Base-by-base conservation (phyloP, 2,113 vertebrate genomes). In the Athene noctua region DNA sequence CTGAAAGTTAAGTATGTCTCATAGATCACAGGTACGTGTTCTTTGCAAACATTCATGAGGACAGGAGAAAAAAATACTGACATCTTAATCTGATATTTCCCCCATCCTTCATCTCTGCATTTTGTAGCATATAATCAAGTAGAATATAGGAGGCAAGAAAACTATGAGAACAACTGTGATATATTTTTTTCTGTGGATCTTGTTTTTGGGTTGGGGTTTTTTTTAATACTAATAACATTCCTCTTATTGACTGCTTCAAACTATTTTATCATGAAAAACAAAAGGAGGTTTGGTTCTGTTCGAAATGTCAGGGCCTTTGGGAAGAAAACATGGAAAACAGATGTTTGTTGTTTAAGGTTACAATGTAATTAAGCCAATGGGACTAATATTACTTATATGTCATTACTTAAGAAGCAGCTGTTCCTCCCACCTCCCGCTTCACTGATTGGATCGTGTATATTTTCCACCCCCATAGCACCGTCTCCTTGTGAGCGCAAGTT, bases 311-410 rank as follows among this genome's bases (percentile, higher is more conserved):
- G 61, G 82, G 75, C 65, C 71, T 93, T 80, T 83, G 86, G 94
- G 96, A 96, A 86, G 65, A 86, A 87, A 93, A 90, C 44, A 71
- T 10, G 34, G 79, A 83, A 96, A 96, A 91, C 92, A 97, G 95
- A 94, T 97, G 95, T 94, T 97, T 97, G 83, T 96, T 94, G 68
- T 92, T 97, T 78, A 96, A 94, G 57, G 86, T 96, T 96, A 93
- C 73, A 94, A 34, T 65, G 59, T 78, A 96, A 96, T 86, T 71
- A 96, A 95, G 90, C 91, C 88, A 95, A 81, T 78, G 88, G 86
- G 90, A 92, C 92, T 94, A 90, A 95, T 95, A 82, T 58, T 86
- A 68, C 92, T 92, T 88, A 78, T 46, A 80, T 84, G 92, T 55
- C 78, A 91, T 73, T 91, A 88, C 87, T 95, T 89, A 55, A 95